These are phyloP conservation scores for Latrodectus hesperus DNA, from an alignment of 2,888 invertebrate genomes.

Conservation along the genomic window DNA sequence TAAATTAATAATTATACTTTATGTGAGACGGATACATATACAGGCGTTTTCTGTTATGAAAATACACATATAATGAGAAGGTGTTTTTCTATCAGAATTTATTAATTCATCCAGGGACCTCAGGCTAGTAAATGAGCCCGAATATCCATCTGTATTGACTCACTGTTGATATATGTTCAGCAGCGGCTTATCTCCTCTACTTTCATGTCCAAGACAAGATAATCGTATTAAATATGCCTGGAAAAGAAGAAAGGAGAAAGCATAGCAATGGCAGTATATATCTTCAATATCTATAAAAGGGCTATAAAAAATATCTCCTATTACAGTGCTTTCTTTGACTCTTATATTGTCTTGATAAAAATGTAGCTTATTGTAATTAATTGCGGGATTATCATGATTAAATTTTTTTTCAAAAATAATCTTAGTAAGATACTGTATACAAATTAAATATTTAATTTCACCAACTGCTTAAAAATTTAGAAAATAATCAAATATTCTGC, in stretches of 20 bases:
- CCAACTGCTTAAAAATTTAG: no score
- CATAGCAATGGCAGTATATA: neutral
- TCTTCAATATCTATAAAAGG: neutral
- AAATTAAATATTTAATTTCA: no score
- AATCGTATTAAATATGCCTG: constrained; percentile 42
- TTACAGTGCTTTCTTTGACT: neutral
- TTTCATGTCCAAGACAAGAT: constrained; percentile 21
- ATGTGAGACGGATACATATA: no score
- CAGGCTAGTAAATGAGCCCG: neutral
- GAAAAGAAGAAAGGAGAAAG: constrained; percentile 7
- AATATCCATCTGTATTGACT: constrained; percentile 40
- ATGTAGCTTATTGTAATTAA: no score
- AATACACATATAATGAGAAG: no score
- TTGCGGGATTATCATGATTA: no score
- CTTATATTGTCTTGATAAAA: neutral
- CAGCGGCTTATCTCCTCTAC: constrained; percentile 31
- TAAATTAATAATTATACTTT: no score
- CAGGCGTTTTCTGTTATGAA: no score
- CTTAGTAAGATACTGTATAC: no score
- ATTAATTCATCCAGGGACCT: neutral
- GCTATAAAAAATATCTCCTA: neutral
- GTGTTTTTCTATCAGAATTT: neutral
- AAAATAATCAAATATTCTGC: no score
- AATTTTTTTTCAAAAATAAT: no score
- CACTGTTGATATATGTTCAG: constrained; percentile 9